Conservation (phyloP, 2,113 vertebrate species). For the Hippopotamus amphibius region DNA sequence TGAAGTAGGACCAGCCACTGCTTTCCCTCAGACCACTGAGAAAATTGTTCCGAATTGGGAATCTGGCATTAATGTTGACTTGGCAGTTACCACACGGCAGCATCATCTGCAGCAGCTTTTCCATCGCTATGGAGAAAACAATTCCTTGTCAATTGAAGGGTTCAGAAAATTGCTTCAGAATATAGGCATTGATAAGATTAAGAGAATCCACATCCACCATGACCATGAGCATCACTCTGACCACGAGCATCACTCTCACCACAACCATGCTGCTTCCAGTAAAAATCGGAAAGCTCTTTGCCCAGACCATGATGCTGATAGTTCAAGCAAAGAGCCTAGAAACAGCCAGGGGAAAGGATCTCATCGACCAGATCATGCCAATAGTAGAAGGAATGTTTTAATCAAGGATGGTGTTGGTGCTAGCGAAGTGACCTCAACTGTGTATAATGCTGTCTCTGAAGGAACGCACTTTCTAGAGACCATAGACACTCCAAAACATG, state of each 20-base stretch:
- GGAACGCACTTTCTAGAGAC: conserved; percentile 77
- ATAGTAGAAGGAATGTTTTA: conserved; percentile 81
- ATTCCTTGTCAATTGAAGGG: conserved; percentile 92
- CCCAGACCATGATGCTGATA: conserved; percentile 76
- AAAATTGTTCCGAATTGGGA: conserved; percentile 84
- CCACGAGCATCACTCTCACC: conserved; percentile 77
- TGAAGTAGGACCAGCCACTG: conserved; percentile 77
- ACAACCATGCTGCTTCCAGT: conserved; percentile 37
- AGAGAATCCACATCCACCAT: conserved; percentile 88
- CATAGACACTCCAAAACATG: conserved; percentile 75
- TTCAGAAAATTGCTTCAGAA: conserved; percentile 92
- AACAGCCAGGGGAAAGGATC: conserved; percentile 80
- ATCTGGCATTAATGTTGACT: conserved; percentile 84
- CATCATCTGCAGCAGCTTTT: conserved; percentile 95
- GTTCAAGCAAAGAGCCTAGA: conserved; percentile 74
- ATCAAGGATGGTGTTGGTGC: conserved; percentile 79
- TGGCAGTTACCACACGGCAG: conserved; percentile 88
- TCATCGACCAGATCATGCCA: conserved; percentile 79
- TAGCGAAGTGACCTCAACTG: conserved; percentile 73
- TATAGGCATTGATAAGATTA: conserved; percentile 91
- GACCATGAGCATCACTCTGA: conserved; percentile 65
- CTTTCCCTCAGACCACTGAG: conserved; percentile 83
- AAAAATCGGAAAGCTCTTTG: conserved; percentile 84
- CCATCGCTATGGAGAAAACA: conserved; percentile 94
- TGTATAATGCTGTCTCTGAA: conserved; percentile 66